phyloP scores from a whole-genome alignment of 2,797 vertebrate genomes.

The Melanotaenia maccullochi region DNA sequence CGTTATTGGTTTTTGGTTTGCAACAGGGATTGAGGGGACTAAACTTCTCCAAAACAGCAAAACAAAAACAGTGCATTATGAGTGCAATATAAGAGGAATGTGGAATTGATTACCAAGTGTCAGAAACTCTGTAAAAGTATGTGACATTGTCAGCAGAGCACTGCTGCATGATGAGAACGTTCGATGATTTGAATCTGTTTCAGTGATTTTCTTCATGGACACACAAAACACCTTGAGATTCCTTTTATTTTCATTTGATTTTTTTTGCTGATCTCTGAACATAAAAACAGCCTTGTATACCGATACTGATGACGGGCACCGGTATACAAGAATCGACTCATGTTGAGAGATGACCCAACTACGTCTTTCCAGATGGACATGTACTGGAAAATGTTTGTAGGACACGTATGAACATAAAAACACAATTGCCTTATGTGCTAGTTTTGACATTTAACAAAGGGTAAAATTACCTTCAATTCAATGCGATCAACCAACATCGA shows the following conservation, averaged over 20 bases:
- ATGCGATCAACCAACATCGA: slow-evolving; percentile 10
- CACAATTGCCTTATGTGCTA: background rate
- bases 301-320: background rate
- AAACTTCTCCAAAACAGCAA: slow-evolving; percentile 1
- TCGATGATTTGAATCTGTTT: background rate
- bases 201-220: background rate
- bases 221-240: background rate
- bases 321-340: background rate
- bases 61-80: background rate
- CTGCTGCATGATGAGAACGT: slow-evolving; percentile 11
- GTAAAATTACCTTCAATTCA: slow-evolving; percentile 9
- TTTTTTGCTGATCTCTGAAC: slow-evolving; percentile 5
- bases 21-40: slow-evolving; percentile 12
- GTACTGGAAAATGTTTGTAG: background rate
- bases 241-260: background rate
- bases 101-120: background rate
- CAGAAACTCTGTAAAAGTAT: slow-evolving; percentile 13
- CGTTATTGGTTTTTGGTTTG: slow-evolving; percentile 35
- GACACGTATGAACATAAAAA: background rate
- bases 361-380: background rate
- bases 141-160: slow-evolving; percentile 15
- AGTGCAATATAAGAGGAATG: background rate
- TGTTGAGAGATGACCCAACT: background rate
- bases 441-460: slow-evolving; percentile 6
- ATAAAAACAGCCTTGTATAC: background rate